Conservation (phyloP, 2,797 vertebrate genomes). For the Aselliscus stoliczkanus region DNA sequence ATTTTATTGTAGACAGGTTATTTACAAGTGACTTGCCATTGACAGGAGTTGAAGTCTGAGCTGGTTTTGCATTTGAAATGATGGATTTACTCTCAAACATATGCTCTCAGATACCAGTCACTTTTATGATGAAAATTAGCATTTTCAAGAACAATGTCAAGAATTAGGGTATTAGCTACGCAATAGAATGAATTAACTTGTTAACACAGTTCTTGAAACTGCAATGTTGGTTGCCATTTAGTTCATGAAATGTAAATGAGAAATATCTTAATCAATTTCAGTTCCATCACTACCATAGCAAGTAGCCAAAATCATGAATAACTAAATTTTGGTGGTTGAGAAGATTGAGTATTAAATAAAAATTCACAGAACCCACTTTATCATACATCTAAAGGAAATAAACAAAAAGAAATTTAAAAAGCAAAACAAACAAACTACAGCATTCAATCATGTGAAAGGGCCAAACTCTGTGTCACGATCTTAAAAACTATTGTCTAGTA, state of each 20-base stretch:
- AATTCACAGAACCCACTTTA: background rate
- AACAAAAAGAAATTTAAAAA: background rate
- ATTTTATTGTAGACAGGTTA: background rate
- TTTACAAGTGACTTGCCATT: background rate
- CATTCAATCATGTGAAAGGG: background rate
- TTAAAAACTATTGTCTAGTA: background rate
- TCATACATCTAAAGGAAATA: background rate
- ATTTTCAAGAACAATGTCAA: background rate
- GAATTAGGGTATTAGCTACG: background rate
- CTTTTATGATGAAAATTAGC: background rate
- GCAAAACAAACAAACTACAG: background rate
- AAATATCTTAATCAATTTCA: background rate
- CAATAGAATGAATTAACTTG: background rate
- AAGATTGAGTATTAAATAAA: background rate
- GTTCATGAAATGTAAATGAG: background rate
- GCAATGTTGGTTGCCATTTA: background rate
- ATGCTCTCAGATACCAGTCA: background rate
- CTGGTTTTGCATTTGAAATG: background rate
- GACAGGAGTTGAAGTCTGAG: background rate
- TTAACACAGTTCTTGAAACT: background rate
- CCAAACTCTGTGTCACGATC: background rate
- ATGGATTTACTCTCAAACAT: background rate
- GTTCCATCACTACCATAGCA: background rate
- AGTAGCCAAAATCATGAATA: background rate
- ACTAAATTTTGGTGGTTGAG: background rate